Evolutionary conservation across 2,888 invertebrate species (phyloP).

Genomic region (Abscondita cerata): DNA sequence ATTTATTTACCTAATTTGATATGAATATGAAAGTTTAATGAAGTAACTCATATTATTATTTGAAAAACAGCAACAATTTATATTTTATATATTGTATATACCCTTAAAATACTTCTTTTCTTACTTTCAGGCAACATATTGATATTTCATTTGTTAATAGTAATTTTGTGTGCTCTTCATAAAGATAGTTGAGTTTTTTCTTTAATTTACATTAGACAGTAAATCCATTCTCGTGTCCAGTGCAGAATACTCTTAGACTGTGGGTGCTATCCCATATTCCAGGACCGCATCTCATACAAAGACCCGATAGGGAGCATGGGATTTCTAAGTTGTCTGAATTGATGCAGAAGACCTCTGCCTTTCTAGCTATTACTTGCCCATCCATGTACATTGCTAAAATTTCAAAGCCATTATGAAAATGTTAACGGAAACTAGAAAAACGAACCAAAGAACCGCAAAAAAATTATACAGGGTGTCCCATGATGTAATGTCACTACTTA

Average conservation of each 20-base stretch:
- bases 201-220: constrained; percentile 54
- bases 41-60: neutral
- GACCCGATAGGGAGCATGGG: constrained; percentile 87
- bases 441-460: too few relatives aligned
- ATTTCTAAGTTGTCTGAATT: constrained; percentile 88
- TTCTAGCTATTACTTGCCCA: constrained; percentile 85
- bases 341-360: constrained; percentile 90
- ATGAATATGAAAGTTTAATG: neutral
- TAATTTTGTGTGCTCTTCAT: neutral
- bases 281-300: constrained; percentile 89
- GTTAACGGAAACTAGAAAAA: too few relatives aligned
- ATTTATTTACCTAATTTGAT: neutral
- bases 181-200: constrained; percentile 7
- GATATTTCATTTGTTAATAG: neutral
- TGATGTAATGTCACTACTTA: too few relatives aligned
- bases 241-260: constrained; percentile 85
- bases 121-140: neutral
- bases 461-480: too few relatives aligned
- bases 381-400: constrained; percentile 94
- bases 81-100: neutral
- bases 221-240: constrained; percentile 70
- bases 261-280: constrained; percentile 96
- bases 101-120: constrained; percentile 1
- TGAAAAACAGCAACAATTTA: constrained; percentile 6
- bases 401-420: constrained; percentile 9